phyloP scores from a whole-genome alignment of 2,888 invertebrate species.

The Strigamia crassipes region DNA sequence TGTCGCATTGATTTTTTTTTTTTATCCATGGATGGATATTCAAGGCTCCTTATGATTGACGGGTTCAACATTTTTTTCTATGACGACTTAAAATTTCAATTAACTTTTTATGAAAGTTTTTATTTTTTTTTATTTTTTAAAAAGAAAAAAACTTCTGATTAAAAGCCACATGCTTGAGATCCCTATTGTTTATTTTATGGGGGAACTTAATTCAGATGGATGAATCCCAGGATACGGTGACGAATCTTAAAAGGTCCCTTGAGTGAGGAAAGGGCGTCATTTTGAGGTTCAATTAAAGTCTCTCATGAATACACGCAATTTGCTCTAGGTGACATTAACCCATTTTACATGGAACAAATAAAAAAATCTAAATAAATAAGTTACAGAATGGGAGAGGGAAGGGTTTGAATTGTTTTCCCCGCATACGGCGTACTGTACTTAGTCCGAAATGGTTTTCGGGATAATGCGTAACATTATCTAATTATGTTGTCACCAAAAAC shows the following conservation, averaged over 20 bases:
- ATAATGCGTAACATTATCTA: neutral
- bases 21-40: too few species aligned
- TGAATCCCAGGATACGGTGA: slow-evolving; percentile 13
- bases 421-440: too few species aligned
- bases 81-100: neutral
- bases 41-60: too few species aligned
- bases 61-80: neutral
- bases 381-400: neutral
- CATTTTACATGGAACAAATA: neutral
- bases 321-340: slow-evolving; percentile 18
- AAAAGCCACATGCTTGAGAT: neutral
- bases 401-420: neutral
- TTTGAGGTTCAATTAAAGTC: slow-evolving; percentile 31
- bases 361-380: neutral
- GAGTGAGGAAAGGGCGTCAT: neutral
- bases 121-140: too few species aligned
- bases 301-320: slow-evolving; percentile 31
- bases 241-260: slow-evolving; percentile 26
- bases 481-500: neutral
- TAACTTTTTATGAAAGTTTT: neutral
- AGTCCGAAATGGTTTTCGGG: neutral
- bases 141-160: neutral
- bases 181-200: slow-evolving; percentile 19
- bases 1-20: too few species aligned
- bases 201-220: slow-evolving; percentile 3